Evolutionary conservation across 37 sponge, comb jelly and placozoan species (phyloP).

Genomic region (Oopsacas minuta): DNA sequence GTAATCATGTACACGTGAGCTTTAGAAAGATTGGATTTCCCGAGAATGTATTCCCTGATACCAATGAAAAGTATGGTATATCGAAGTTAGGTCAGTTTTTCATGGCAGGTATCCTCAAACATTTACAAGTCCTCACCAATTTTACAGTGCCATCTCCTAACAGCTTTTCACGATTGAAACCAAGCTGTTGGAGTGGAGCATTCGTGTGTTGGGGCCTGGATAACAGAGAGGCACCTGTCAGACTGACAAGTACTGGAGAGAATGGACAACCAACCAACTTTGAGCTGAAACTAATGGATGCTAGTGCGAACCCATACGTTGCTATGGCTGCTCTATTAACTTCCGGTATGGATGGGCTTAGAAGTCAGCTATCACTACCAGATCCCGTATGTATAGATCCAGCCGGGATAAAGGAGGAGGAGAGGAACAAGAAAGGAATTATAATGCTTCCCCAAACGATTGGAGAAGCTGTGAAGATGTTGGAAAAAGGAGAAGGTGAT

Average conservation of each 20-base stretch:
- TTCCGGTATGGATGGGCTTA: constrained; percentile 35
- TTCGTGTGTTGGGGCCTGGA: constrained; percentile 26
- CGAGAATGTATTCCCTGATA: constrained; percentile 17
- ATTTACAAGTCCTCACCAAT: constrained; percentile 27
- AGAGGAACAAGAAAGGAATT: constrained; percentile 19
- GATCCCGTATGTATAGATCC: constrained; percentile 22
- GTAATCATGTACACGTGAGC: constrained; percentile 35
- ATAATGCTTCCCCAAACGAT: constrained; percentile 1
- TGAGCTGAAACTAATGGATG: constrained; percentile 30
- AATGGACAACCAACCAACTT: constrained; percentile 24
- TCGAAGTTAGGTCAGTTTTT: constrained; percentile 23
- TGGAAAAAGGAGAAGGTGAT: neutral
- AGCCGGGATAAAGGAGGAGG: constrained; percentile 19
- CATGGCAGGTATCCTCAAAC: constrained; percentile 31
- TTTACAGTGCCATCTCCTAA: constrained; percentile 30
- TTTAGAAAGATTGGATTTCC: constrained; percentile 13
- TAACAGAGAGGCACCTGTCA: constrained; percentile 28
- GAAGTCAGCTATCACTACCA: constrained; percentile 21
- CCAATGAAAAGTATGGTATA: constrained; percentile 10
- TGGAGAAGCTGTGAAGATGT: constrained; percentile 13
- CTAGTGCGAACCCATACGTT: constrained; percentile 28
- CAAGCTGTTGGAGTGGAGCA: constrained; percentile 31
- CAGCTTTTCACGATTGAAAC: constrained; percentile 22
- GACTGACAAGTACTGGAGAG: constrained; percentile 13
- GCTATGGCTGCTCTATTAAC: constrained; percentile 29